Base-by-base conservation (phyloP, 2,888 invertebrate species). In the Arctia plantaginis region DNA sequence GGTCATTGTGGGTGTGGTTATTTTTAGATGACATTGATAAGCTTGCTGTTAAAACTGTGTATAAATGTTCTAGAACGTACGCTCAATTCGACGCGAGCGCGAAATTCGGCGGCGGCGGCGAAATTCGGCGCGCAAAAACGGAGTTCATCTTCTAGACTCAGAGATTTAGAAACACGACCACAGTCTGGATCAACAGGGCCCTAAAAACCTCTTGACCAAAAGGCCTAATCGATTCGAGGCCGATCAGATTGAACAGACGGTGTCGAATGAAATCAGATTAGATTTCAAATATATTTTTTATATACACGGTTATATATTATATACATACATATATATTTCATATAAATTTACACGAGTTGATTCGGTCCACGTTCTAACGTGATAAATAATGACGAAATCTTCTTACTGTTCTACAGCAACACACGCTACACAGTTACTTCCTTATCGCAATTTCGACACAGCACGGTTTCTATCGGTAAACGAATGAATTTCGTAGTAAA, bases 1-100 rank as follows among this genome's bases (percentile, higher is more conserved):
- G 74, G 80, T 77, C 77, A 74, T 77, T 69, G 76, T 79, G 69
- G 77, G 73, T 55, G 62, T 59, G 44, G 73, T 72, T 84, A 84
- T 85, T 84, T 85, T 82, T 84, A 84, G 83, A 84, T 84, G 80
- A 71, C 80, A 83, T 83, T 82, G 75, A 80, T 80, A 80, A 79
- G 72, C 77, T 74, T 73, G 76, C 79, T 77, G 72, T 80, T 79
- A 69, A 78, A 66, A 39, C 41, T 41, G 68, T 47, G 66, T 71
- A 67, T 44, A 51, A 74, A 47, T 74, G 51, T 69, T 69, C 44
- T 75, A 55, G 71, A 65, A 68, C 39, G 66, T 70, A 74, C 70
- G 70, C 62, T 74, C 47, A 47, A 30, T 15, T 62, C 30, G 39
- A 18, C 67, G 55, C 64, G 74, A 33, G n/a, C n/a, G n/a, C n/a